Evolutionary conservation across 2,113 vertebrate species (phyloP).

Genomic region (Psittacus erithacus): DNA sequence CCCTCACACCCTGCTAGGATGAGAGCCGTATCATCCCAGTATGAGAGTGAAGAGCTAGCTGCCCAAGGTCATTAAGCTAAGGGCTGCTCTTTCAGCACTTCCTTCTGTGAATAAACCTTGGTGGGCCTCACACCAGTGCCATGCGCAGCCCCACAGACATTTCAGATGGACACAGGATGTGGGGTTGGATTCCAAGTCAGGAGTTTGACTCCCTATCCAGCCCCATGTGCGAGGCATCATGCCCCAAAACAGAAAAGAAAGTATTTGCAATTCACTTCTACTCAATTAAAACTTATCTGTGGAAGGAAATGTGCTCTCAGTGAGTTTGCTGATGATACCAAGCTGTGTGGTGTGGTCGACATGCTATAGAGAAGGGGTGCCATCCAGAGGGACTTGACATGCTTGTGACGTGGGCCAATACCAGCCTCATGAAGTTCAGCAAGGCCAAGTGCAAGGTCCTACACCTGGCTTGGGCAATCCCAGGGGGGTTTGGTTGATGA

Average conservation of each 20-base stretch:
- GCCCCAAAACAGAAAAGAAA: neutral
- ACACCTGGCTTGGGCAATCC: neutral
- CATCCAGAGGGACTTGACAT: neutral
- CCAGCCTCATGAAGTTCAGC: neutral
- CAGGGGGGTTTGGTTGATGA: neutral
- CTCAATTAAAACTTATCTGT: neutral
- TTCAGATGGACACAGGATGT: neutral
- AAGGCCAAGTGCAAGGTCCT: neutral
- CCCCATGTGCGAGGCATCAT: neutral
- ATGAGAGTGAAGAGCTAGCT: neutral
- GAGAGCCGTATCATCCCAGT: neutral
- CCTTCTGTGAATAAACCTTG: neutral
- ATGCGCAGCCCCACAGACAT: neutral
- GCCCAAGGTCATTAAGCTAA: neutral
- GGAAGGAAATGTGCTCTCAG: neutral
- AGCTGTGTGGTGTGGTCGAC: neutral
- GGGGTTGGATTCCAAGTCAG: neutral
- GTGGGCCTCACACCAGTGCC: neutral
- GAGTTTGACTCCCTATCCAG: neutral
- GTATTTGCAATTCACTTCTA: neutral
- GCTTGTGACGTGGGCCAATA: neutral
- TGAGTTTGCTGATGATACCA: neutral
- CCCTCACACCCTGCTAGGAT: neutral
- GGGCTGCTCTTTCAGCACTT: neutral
- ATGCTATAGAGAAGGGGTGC: neutral